Percentiles rank a stretch among this genome's conserved stretches.
Evolutionary conservation across 2,797 vertebrate species (phyloP).

Genomic region (Columba guinea): DNA sequence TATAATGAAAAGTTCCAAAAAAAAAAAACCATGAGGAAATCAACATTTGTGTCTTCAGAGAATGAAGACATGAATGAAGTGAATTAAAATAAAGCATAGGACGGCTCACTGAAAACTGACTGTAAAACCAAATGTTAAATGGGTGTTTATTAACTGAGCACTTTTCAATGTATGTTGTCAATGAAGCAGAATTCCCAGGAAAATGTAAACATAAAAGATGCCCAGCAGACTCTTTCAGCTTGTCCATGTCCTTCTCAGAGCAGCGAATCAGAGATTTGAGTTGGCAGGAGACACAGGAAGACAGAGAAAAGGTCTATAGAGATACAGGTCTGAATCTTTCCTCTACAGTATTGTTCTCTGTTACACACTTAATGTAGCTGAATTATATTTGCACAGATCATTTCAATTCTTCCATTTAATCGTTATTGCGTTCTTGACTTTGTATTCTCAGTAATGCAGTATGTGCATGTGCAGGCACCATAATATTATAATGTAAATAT

Average conservation of each 20-base stretch:
- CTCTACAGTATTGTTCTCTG: not conserved
- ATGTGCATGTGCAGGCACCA: rapidly evolving
- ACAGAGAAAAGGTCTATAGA: not conserved
- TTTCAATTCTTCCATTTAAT: not conserved
- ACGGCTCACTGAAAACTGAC: not conserved
- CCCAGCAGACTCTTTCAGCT: not conserved
- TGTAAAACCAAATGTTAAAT: not conserved
- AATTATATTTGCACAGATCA: not conserved
- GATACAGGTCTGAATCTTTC: not conserved
- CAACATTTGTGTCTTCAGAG: not conserved
- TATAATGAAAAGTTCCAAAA: not conserved
- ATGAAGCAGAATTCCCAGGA: not conserved
- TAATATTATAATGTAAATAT: not conserved
- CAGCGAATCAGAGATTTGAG: not conserved
- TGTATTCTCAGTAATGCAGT: not conserved
- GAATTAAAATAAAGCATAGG: not conserved
- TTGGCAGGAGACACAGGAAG: not conserved
- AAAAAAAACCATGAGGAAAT: not conserved
- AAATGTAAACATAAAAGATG: not conserved
- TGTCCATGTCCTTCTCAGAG: not conserved
- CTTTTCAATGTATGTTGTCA: not conserved
- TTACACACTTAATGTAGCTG: not conserved
- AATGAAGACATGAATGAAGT: not conserved
- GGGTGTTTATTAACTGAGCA: not conserved
- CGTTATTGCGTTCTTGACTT: not conserved